Evolutionary conservation across 2,797 vertebrate species (phyloP), one percentile per base, ranked within the genome.

Genomic region (Hoplostethus atlanticus): DNA sequence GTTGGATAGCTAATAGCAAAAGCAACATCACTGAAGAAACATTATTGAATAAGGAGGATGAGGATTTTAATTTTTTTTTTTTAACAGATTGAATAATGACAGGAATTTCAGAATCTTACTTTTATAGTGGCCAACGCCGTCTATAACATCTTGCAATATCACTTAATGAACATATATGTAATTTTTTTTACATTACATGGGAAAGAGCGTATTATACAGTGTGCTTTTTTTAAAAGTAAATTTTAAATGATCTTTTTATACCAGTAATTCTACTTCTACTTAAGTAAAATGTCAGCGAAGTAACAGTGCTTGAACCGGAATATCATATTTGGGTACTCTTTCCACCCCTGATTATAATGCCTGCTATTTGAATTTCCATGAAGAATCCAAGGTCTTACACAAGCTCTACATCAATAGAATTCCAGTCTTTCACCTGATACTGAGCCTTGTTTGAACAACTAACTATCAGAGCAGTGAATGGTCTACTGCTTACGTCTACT

Each of bases 391-490:
- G 83, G 88, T 81, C 82, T 75, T 61, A 52, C 67, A 57, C 64
- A 8, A 58, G 53, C 67, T 70, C 73, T 68, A 83, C 73, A 79
- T 91, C 65, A 83, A 84, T 65, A 74, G 81, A 75, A 87, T 85
- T 90, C 74, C 74, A 74, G 74, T 78, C 80, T 83, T 75, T 90
- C 85, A 71, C 64, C 79, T 54, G 76, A 84, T 62, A 76, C 73
- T 1, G 48, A 71, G 71, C 64, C 58, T 55, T 92, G 88, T 89
- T 91, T 88, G 81, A 81, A 89, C 86, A 92, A 88, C 82, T 70
- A 88, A 84, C 90, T 85, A 90, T 84, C 82, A 82, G 76, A 87
- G 56, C 62, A 52, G 79, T 86, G 91, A 93, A 90, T 90, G 87
- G 89, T 76, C 83, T n/a, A 13, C 64, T 65, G 87, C 85, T 78